Conservation (phyloP, 2,888 invertebrate species). For the Lasius platythorax region DNA sequence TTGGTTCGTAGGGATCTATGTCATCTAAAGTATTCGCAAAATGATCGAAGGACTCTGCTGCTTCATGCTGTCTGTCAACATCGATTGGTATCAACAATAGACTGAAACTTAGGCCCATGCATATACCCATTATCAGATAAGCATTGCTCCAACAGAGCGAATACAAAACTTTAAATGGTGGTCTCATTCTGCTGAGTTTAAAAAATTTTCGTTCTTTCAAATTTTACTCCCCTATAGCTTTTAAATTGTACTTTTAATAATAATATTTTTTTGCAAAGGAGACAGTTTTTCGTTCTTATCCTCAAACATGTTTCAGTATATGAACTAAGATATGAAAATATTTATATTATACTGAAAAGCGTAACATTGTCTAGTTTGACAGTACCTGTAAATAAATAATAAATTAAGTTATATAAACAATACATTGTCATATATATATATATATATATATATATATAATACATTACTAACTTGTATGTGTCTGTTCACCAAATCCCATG, state of each 20-base stretch:
- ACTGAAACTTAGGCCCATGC: slow-evolving; percentile 88
- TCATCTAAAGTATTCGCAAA: slow-evolving; percentile 72
- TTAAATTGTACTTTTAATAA: background rate
- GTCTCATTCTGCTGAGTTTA: slow-evolving; percentile 70
- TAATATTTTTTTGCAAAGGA: background rate
- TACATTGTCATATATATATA: background rate
- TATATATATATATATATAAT: background rate
- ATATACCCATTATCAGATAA: slow-evolving; percentile 88
- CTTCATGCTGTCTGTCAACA: slow-evolving; percentile 81
- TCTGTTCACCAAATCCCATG: background rate
- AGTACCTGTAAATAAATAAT: slow-evolving; percentile 19
- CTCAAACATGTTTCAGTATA: background rate
- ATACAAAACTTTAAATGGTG: slow-evolving; percentile 79
- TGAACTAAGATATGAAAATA: background rate
- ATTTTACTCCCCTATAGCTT: background rate
- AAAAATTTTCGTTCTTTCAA: background rate
- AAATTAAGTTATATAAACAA: too few relatives aligned
- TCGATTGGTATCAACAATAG: slow-evolving; percentile 87
- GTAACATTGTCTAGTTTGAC: background rate
- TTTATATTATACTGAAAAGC: background rate
- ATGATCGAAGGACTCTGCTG: slow-evolving; percentile 64
- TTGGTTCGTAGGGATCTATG: slow-evolving; percentile 86
- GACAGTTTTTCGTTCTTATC: background rate
- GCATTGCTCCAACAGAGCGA: slow-evolving; percentile 86
- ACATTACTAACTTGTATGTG: background rate